phyloP scores from a whole-genome alignment of 2,797 vertebrate species.

The Heteromormyrus szaboi region DNA sequence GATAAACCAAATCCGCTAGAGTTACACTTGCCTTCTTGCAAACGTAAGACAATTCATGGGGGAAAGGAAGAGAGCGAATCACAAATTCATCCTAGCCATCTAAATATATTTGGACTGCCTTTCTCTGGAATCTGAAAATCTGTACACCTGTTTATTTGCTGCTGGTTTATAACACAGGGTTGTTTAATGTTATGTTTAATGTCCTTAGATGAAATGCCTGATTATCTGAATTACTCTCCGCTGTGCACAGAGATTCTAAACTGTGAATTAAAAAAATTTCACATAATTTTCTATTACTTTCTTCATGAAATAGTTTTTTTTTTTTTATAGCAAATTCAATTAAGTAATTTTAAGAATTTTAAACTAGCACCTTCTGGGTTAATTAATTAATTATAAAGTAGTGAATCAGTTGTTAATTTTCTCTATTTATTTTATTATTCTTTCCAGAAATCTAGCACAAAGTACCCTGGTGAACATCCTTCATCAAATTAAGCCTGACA shows the following conservation, averaged over 20 bases:
- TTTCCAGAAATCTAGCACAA: background rate
- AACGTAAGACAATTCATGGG: background rate
- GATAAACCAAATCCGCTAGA: background rate
- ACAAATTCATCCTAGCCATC: background rate
- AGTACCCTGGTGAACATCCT: background rate
- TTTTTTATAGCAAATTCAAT: background rate
- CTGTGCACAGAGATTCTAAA: background rate
- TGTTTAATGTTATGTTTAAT: background rate
- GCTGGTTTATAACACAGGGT: background rate
- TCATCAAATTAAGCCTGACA: background rate
- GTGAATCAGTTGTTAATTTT: background rate
- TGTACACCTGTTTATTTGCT: background rate
- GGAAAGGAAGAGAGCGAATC: background rate
- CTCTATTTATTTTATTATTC: background rate
- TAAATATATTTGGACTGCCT: background rate
- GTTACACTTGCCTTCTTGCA: background rate
- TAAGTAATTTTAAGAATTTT: background rate
- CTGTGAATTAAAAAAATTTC: background rate
- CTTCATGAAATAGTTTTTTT: background rate
- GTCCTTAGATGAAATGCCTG: background rate
- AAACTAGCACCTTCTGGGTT: background rate
- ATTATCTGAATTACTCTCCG: background rate
- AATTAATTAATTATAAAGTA: background rate
- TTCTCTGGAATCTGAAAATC: background rate
- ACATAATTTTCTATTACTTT: background rate